Evolutionary conservation across 2,888 invertebrate species (phyloP).

Genomic region (Hanleya hanleyi): DNA sequence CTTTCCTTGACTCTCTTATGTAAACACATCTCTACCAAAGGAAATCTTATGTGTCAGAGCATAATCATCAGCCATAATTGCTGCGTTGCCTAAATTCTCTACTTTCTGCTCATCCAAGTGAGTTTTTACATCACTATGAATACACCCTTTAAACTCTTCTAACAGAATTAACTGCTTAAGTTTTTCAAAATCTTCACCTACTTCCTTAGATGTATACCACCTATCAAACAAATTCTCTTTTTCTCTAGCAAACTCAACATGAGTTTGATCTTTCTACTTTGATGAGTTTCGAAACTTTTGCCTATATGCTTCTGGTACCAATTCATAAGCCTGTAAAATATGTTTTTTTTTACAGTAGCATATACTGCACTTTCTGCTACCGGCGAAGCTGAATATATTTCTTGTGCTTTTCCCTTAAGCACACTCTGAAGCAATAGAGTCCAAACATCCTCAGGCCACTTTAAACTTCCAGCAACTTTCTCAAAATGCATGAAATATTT

Average conservation of each 20-base stretch:
- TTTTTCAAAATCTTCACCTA: not conserved
- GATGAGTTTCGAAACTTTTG: conserved; percentile 29
- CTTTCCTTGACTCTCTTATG: not conserved
- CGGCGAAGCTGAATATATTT: too few relatives aligned
- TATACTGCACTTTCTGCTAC: too few relatives aligned
- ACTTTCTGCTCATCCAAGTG: conserved; percentile 21
- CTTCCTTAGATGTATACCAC: not conserved
- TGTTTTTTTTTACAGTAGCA: too few relatives aligned
- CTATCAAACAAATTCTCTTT: conserved; percentile 15
- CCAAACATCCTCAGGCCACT: too few relatives aligned
- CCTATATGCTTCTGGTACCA: too few relatives aligned
- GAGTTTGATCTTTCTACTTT: conserved; percentile 27
- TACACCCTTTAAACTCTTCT: conserved; percentile 20
- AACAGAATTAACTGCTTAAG: conserved; percentile 14
- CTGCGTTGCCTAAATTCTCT: conserved; percentile 8
- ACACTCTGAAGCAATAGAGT: too few relatives aligned
- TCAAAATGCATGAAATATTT: too few relatives aligned
- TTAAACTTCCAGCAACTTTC: too few relatives aligned
- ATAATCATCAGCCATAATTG: conserved; percentile 29
- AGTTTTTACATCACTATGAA: conserved; percentile 13
- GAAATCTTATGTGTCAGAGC: conserved; percentile 13
- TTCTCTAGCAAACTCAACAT: conserved; percentile 33
- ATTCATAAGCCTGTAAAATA: too few relatives aligned
- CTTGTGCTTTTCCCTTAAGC: too few relatives aligned
- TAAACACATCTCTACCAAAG: not conserved